A percentile compares a stretch with the other conserved stretches of the same genome.
These are phyloP conservation scores for Drosophila trapezifrons DNA, from an alignment of 1,140 invertebrate genomes.

Conservation along the genomic window DNA sequence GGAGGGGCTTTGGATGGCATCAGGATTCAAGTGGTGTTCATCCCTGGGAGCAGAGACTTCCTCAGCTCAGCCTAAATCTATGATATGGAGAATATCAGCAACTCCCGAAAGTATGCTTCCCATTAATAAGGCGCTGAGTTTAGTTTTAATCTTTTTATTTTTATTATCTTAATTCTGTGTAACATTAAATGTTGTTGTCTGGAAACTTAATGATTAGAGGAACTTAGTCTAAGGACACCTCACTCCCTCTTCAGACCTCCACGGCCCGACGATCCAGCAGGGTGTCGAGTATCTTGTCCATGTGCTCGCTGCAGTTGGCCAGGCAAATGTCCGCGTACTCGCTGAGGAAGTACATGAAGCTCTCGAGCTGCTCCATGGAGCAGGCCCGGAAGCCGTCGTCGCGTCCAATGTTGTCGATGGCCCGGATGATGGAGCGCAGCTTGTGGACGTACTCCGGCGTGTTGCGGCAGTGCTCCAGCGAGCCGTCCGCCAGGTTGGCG, in stretches of 20 bases:
- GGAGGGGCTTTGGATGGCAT: neutral
- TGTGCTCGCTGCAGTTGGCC: conserved; percentile 72
- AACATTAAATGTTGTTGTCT: conserved; percentile 64
- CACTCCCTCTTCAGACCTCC: conserved; percentile 31
- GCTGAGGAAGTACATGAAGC: conserved; percentile 73
- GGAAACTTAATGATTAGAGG: conserved; percentile 7
- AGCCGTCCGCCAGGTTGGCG: conserved; percentile 36
- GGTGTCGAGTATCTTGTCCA: conserved; percentile 73
- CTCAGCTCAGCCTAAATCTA: neutral
- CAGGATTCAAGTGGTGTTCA: conserved; percentile 43
- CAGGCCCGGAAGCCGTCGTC: conserved; percentile 63
- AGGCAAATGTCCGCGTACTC: conserved; percentile 76
- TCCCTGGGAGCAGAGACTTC: conserved; percentile 7
- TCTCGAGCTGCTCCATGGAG: conserved; percentile 68
- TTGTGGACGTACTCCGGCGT: conserved; percentile 62
- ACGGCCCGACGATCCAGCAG: conserved; percentile 62
- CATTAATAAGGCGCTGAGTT: neutral
- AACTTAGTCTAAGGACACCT: neutral
- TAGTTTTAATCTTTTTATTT: conserved; percentile 11
- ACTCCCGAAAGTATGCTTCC: conserved; percentile 11
- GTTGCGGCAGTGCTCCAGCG: conserved; percentile 52
- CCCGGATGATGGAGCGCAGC: conserved; percentile 49
- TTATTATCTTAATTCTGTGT: conserved; percentile 36
- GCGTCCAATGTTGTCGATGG: conserved; percentile 68
- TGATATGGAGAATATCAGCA: neutral